Conservation (phyloP, 2,797 vertebrate species). For the Bradypus variegatus region DNA sequence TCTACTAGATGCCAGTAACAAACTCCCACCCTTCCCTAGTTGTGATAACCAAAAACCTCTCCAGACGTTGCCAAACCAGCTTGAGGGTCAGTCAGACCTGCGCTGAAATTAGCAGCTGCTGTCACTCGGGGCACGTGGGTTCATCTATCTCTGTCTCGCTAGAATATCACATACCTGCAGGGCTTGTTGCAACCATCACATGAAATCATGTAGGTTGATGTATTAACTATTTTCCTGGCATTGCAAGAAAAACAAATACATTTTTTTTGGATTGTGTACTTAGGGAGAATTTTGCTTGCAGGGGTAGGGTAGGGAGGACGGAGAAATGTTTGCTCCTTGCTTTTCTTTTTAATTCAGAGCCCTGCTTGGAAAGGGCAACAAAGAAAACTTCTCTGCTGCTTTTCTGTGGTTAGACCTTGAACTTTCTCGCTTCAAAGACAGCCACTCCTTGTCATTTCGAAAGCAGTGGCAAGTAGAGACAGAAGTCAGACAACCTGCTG, state of each 20-base stretch:
- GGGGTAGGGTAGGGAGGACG: background rate
- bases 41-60: too few species aligned
- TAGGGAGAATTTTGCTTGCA: background rate
- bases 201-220: too few species aligned
- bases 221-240: background rate
- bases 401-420: slow-evolving; percentile 35
- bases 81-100: background rate
- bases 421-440: slow-evolving; percentile 18
- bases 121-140: background rate
- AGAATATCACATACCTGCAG: background rate
- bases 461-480: background rate
- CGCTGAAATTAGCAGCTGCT: background rate
- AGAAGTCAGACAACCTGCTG: background rate
- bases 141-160: background rate
- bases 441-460: slow-evolving; percentile 23
- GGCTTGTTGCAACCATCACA: background rate
- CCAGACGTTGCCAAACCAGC: background rate
- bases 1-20: background rate
- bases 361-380: slow-evolving; percentile 26
- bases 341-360: slow-evolving; percentile 16
- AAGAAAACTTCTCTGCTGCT: slow-evolving; percentile 3
- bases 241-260: background rate
- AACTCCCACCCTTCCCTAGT: background rate
- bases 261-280: background rate
- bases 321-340: background rate